Conservation (phyloP, 2,888 invertebrate species). For the Lobophora halterata region DNA sequence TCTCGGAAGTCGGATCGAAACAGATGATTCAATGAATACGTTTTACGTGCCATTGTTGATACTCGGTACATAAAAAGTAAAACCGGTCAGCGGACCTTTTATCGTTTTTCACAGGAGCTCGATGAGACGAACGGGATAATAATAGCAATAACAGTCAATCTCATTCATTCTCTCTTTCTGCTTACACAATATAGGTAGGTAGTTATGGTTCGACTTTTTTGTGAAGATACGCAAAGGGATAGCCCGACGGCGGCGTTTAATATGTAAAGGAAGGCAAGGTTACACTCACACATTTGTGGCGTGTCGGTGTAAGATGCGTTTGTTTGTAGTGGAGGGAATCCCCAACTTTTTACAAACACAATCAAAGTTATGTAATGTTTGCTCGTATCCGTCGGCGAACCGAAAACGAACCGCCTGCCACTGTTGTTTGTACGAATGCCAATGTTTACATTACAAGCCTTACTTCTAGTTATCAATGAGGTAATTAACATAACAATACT, state of each 20-base stretch:
- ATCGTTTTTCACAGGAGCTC: conserved; percentile 70
- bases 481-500: conserved; percentile 67
- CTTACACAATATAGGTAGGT: conserved; percentile 62
- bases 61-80: conserved; percentile 71
- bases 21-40: conserved; percentile 72
- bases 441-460: conserved; percentile 73
- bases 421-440: conserved; percentile 75
- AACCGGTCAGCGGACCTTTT: conserved; percentile 76
- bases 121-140: conserved; percentile 68
- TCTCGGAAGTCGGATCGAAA: conserved; percentile 50
- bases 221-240: conserved; percentile 78
- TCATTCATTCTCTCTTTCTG: conserved; percentile 76
- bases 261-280: conserved; percentile 81
- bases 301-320: conserved; percentile 68
- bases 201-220: conserved; percentile 70
- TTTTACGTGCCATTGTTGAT: conserved; percentile 76
- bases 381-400: conserved; percentile 72
- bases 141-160: conserved; percentile 77
- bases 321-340: conserved; percentile 79
- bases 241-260: conserved; percentile 78
- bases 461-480: conserved; percentile 68
- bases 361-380: conserved; percentile 81
- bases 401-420: conserved; percentile 58
- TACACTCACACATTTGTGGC: conserved; percentile 68
- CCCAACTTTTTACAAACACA: conserved; percentile 81